A percentile compares a stretch with the other conserved stretches of the same genome.
phyloP scores from a whole-genome alignment of 53 echinoderm and acorn worm species.

The Temnopleurus reevesii region DNA sequence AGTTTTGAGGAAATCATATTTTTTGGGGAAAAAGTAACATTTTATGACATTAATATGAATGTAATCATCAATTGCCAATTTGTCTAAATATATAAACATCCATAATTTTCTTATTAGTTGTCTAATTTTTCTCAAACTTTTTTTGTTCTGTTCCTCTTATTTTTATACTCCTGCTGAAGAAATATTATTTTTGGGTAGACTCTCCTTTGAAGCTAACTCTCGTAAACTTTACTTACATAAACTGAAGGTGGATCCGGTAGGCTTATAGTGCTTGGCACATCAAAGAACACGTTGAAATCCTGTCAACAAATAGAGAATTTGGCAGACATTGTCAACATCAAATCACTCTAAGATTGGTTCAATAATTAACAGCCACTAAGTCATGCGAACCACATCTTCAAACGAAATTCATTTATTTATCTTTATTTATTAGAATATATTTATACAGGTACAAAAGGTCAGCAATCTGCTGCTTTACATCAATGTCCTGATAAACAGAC shows the following conservation, averaged over 20 bases:
- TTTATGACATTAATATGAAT: too few species aligned
- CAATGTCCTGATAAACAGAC: not conserved
- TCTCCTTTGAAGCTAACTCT: not conserved
- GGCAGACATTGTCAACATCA: not conserved
- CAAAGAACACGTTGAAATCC: conserved; percentile 10
- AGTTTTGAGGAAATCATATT: too few species aligned
- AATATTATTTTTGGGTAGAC: too few species aligned
- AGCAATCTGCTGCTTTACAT: not conserved
- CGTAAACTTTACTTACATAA: not conserved
- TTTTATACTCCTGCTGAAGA: not conserved
- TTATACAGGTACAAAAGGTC: too few species aligned
- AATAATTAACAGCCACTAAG: too few species aligned
- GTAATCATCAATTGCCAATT: too few species aligned
- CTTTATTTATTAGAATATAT: too few species aligned
- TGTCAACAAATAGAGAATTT: not conserved
- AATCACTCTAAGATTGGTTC: not conserved
- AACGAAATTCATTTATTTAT: too few species aligned
- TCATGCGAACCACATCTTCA: too few species aligned
- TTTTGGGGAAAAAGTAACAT: too few species aligned
- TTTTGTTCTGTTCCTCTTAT: not conserved
- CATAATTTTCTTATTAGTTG: not conserved
- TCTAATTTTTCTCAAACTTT: too few species aligned
- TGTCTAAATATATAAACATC: too few species aligned
- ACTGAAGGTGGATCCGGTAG: conserved; percentile 5
- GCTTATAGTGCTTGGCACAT: not conserved